Evolutionary conservation across 2,888 invertebrate species (phyloP).

Genomic region (Drosophila prostipennis): DNA sequence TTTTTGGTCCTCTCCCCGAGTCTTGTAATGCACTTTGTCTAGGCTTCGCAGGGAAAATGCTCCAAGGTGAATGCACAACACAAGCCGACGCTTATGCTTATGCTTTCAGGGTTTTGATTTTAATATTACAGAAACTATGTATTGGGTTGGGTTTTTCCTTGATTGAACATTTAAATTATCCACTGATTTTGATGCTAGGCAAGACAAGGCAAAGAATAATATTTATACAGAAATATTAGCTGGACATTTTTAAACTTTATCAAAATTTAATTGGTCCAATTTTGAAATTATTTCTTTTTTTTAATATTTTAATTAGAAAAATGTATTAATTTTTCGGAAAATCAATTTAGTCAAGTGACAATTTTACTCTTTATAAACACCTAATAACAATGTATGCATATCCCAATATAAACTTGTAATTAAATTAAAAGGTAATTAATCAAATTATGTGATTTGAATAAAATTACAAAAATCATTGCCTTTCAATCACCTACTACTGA

Average conservation of each 20-base stretch:
- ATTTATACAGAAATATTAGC: neutral
- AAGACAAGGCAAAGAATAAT: neutral
- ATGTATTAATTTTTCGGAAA: no score
- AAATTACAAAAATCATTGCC: neutral
- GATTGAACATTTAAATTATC: no score
- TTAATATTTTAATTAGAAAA: no score
- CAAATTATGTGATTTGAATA: neutral
- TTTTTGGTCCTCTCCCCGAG: constrained; percentile 16
- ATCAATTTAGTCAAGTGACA: no score
- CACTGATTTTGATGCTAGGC: no score
- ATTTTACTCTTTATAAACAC: no score
- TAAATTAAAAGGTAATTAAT: neutral
- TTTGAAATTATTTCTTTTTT: no score
- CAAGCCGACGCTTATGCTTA: neutral
- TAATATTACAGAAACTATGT: neutral
- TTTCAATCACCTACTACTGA: neutral
- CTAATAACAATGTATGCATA: no score
- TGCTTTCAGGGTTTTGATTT: no score
- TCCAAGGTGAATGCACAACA: constrained; percentile 18
- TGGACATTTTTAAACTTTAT: no score
- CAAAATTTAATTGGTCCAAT: no score
- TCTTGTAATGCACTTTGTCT: constrained; percentile 20
- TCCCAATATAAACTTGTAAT: no score
- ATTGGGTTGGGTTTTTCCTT: neutral
- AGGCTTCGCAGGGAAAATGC: constrained; percentile 3